phyloP scores from a whole-genome alignment of 2,888 invertebrate species.

The Leptinotarsa peninsularis region DNA sequence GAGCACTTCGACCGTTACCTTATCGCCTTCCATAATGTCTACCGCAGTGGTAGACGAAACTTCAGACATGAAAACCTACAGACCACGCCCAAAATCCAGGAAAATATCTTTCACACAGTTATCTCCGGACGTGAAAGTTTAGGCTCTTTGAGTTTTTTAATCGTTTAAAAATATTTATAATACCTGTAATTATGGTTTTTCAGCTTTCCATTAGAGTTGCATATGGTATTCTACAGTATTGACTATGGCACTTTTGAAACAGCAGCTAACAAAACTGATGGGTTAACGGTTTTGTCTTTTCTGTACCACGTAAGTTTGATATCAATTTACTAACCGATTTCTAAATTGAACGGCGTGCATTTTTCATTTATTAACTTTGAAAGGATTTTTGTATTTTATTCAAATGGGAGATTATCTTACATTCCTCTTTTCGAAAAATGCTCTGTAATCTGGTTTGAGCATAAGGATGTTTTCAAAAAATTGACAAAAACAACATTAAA shows the following conservation, averaged over 20 bases:
- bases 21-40: too few relatives aligned
- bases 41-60: too few relatives aligned
- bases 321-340: not conserved
- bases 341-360: not conserved
- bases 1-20: too few relatives aligned
- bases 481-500: too few relatives aligned
- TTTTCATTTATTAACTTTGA: not conserved
- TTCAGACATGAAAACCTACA: too few relatives aligned
- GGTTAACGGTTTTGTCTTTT: conserved; percentile 82
- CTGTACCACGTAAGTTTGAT: conserved; percentile 76
- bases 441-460: too few relatives aligned
- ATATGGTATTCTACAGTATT: conserved; percentile 82
- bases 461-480: too few relatives aligned
- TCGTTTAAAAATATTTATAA: not conserved
- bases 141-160: not conserved
- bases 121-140: not conserved
- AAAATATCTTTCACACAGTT: too few relatives aligned
- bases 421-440: too few relatives aligned
- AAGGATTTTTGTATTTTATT: too few relatives aligned
- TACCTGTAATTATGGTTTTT: conserved; percentile 54
- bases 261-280: conserved; percentile 77
- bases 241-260: conserved; percentile 75
- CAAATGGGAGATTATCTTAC: too few relatives aligned
- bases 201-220: conserved; percentile 84
- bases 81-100: too few relatives aligned